Evolutionary conservation across 2,888 invertebrate genomes (phyloP), one percentile per base, ranked within the genome.

Genomic region (Chrysolina oricalcia): DNA sequence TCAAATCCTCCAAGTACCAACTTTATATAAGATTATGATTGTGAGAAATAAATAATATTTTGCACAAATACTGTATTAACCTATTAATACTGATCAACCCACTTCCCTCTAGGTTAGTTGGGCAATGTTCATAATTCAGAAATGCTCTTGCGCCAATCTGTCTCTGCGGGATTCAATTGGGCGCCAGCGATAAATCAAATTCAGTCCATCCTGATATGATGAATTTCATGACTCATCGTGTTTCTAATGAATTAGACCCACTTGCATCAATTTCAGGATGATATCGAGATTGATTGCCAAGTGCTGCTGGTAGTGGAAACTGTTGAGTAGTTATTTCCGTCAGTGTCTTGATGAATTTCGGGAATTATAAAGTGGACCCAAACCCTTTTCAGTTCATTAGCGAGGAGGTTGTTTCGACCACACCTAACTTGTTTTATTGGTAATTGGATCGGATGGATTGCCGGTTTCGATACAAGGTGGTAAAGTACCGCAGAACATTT

Each of bases 141-240:
- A 43, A 43, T 43, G 15, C 15, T 13, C 19, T 11, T 21, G 4
- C 5, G 11, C 21, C 19, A 15, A 23, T 10, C 53, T 53, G 53
- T 10, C 11, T 21, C 11, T 6, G 53, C 43, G 43, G 35, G 3
- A 35, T 35, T 35, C 15, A 43, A 43, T 19, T 13, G 1, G 21
- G 21, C 10, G 21, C 70, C 72, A 68, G 77, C 77, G 73, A 82
- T 82, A 80, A 79, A 82, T 81, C 81, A 81, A 78, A 80, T 80
- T 79, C 76, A 75, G 75, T 72, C 77, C 76, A 79, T 81, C 76
- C 81, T 79, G 78, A 82, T 82, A 81, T 75, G 72, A 72, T 70
- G 77, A 80, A 81, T 79, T 80, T 81, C 81, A 82, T 82, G 82
- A 82, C 81, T 80, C 82, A 81, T 81, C 83, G 81, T 80, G 78